Percentiles rank a stretch among this genome's conserved stretches.
phyloP scores from a whole-genome alignment of 2,888 invertebrate species.

The Neria commutata region DNA sequence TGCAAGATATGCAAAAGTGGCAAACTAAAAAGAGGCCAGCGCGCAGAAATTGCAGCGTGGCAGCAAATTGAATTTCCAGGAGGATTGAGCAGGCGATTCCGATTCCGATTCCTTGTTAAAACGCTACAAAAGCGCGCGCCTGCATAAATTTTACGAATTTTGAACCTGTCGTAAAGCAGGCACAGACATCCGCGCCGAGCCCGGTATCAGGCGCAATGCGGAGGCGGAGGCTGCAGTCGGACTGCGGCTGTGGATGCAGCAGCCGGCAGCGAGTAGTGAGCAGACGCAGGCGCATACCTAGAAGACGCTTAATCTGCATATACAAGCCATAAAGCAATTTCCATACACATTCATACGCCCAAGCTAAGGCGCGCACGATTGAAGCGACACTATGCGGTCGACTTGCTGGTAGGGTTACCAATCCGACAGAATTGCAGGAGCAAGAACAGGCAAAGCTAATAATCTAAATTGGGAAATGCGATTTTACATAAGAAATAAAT shows the following conservation, averaged over 20 bases:
- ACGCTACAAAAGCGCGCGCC: constrained; percentile 47
- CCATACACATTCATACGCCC: constrained; percentile 42
- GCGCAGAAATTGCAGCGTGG: no score
- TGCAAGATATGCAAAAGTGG: constrained; percentile 50
- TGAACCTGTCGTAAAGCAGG: constrained; percentile 32
- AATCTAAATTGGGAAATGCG: no score
- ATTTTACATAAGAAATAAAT: no score
- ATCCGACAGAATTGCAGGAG: constrained; percentile 1
- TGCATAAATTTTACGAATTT: constrained; percentile 41
- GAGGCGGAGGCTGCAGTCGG: neutral
- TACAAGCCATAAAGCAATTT: constrained; percentile 57
- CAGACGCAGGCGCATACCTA: constrained; percentile 3
- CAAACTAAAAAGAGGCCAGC: constrained; percentile 25
- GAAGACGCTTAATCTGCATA: constrained; percentile 48
- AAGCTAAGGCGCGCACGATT: constrained; percentile 24
- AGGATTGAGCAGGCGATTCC: constrained; percentile 29
- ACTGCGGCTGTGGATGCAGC: neutral
- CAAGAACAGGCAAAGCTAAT: no score
- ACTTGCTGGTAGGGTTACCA: neutral
- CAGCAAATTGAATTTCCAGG: constrained; percentile 53
- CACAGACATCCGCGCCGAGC: neutral
- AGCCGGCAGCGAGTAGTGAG: neutral
- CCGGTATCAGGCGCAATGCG: neutral
- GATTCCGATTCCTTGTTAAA: constrained; percentile 44
- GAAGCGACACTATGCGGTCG: neutral